phyloP scores from a whole-genome alignment of 2,113 vertebrate species.

The Colossoma macropomum region DNA sequence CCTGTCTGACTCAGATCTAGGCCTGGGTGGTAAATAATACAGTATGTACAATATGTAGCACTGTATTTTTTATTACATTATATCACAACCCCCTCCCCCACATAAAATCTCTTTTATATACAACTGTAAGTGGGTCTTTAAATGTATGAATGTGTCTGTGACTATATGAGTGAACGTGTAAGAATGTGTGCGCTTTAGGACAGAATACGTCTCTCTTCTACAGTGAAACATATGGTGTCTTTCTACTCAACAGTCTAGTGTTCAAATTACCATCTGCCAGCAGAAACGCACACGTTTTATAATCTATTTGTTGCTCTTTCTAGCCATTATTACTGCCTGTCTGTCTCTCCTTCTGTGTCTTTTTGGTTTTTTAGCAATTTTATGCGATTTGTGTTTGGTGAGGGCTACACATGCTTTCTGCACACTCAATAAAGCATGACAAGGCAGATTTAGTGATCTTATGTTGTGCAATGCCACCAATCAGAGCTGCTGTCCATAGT shows the following conservation, averaged over 20 bases:
- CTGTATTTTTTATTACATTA: too few species aligned
- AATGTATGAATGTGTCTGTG: not conserved
- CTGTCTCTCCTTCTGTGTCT: not conserved
- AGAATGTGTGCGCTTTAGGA: not conserved
- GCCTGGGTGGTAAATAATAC: too few species aligned
- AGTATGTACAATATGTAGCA: too few species aligned
- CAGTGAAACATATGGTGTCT: constrained; percentile 12
- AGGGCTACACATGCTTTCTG: not conserved
- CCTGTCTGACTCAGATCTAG: too few species aligned
- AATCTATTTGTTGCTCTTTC: not conserved
- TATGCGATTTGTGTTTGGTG: not conserved
- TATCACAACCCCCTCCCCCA: too few species aligned
- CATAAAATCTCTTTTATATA: too few species aligned
- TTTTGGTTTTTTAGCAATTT: not conserved
- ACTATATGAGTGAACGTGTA: not conserved
- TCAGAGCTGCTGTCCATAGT: too few species aligned
- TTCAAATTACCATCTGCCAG: constrained; percentile 21
- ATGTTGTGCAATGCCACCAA: too few species aligned
- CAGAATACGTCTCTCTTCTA: not conserved
- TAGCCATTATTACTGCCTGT: not conserved
- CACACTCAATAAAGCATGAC: not conserved
- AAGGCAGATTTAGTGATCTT: not conserved
- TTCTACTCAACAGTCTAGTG: not conserved
- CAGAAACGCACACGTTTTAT: constrained; percentile 10
- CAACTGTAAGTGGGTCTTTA: too few species aligned